Conservation (phyloP, 1,140 invertebrate species). For the Helicoverpa zea region DNA sequence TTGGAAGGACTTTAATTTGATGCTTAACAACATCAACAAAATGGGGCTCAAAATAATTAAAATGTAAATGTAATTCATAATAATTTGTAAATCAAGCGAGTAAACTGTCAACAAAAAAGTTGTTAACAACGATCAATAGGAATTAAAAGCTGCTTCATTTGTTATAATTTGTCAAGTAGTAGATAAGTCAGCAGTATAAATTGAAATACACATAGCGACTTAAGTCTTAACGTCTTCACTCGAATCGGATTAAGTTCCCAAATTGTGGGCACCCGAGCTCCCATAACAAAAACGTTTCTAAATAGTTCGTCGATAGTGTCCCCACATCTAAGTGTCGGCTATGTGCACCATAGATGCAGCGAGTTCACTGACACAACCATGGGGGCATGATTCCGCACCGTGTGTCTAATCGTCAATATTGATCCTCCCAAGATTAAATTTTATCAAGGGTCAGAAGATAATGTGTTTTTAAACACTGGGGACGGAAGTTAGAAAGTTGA, state of each 20-base stretch:
- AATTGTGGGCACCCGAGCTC: slow-evolving; percentile 52
- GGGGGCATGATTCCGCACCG: slow-evolving; percentile 44
- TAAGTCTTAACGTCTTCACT: background rate
- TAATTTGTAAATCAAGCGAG: background rate
- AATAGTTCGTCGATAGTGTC: slow-evolving; percentile 55
- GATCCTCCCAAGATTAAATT: slow-evolving; percentile 24
- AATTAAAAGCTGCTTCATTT: background rate
- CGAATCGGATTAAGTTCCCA: background rate
- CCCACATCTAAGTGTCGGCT: slow-evolving; percentile 57
- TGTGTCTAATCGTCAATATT: slow-evolving; percentile 62
- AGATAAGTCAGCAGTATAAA: background rate
- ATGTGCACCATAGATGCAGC: slow-evolving; percentile 50
- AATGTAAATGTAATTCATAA: slow-evolving; percentile 21
- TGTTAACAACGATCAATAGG: slow-evolving; percentile 15
- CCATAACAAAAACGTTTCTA: slow-evolving; percentile 53
- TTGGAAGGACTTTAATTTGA: background rate
- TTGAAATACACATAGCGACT: background rate
- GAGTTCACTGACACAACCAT: slow-evolving; percentile 62
- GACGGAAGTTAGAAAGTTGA: slow-evolving; percentile 11
- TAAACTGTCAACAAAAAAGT: slow-evolving; percentile 20
- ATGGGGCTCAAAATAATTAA: background rate
- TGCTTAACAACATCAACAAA: background rate
- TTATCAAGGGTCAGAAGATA: slow-evolving; percentile 31
- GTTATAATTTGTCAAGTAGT: background rate
- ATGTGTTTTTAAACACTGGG: slow-evolving; percentile 27